Evolutionary conservation across 2,113 vertebrate species (phyloP).

Genomic region (Rattus rattus): DNA sequence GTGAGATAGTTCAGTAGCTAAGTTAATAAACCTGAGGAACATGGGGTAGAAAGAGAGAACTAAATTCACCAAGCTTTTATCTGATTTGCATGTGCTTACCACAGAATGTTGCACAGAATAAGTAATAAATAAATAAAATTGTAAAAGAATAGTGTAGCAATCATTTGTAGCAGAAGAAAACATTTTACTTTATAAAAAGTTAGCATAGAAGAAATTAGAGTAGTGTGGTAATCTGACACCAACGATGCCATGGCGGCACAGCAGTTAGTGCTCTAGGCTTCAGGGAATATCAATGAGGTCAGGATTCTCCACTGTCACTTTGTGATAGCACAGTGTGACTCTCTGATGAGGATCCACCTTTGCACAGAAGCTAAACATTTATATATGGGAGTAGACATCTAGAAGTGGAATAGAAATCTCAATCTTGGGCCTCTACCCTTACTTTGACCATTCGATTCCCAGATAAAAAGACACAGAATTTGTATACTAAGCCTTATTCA

Average conservation of each 20-base stretch:
- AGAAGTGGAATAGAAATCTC: too few relatives aligned
- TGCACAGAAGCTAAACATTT: neutral
- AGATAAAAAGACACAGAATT: too few relatives aligned
- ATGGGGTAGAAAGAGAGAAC: neutral
- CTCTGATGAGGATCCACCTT: neutral
- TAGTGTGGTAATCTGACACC: neutral
- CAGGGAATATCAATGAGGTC: neutral
- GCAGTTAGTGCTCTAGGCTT: neutral
- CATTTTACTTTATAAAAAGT: neutral
- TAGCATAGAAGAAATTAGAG: neutral
- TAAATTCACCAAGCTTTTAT: too few relatives aligned
- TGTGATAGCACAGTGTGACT: neutral
- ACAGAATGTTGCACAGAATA: neutral
- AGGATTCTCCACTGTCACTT: neutral
- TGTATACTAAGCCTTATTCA: too few relatives aligned
- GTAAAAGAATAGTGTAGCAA: neutral
- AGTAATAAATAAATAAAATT: neutral
- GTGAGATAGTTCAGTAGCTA: neutral
- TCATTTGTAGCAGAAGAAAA: neutral
- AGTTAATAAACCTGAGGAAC: neutral
- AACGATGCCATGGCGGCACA: neutral
- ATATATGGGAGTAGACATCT: neutral
- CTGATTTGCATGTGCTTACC: neutral
- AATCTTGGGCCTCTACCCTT: too few relatives aligned
- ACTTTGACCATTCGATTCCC: too few relatives aligned